A percentile compares a stretch with the other conserved stretches of the same genome.
phyloP scores from a whole-genome alignment of 1,140 invertebrate species.

The Rhizoglyphus robini region DNA sequence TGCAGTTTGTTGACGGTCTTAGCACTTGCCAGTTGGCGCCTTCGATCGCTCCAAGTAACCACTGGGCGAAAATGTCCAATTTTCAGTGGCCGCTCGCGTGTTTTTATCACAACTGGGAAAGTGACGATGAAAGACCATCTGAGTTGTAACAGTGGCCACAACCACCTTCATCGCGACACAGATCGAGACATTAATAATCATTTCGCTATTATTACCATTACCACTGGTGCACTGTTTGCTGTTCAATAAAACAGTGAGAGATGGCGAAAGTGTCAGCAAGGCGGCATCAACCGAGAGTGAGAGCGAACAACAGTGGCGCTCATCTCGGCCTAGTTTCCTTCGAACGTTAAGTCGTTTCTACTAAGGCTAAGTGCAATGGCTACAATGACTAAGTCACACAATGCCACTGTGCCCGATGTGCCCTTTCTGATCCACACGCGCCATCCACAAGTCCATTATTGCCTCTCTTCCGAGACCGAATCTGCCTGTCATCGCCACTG shows the following conservation, averaged over 20 bases:
- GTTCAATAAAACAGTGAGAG: neutral
- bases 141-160: neutral
- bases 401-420: too few species aligned
- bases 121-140: neutral
- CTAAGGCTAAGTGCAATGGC: too few species aligned
- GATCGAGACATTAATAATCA: constrained; percentile 9
- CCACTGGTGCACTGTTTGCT: neutral
- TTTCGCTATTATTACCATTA: constrained; percentile 5
- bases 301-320: neutral
- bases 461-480: too few species aligned
- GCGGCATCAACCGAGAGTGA: neutral
- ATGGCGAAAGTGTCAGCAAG: neutral
- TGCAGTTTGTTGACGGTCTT: too few species aligned
- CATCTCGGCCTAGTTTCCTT: constrained; percentile 8
- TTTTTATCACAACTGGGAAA: neutral
- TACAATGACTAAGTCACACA: too few species aligned
- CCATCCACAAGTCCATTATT: too few species aligned
- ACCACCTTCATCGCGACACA: neutral
- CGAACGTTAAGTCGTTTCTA: too few species aligned
- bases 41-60: too few species aligned
- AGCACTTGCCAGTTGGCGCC: too few species aligned
- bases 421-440: too few species aligned
- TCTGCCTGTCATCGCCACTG: too few species aligned
- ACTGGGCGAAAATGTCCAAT: too few species aligned
- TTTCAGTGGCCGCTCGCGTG: constrained; percentile 6